A percentile compares a stretch with the other conserved stretches of the same genome.
Conservation (phyloP, 2,113 vertebrate genomes). For the Colaptes auratus region DNA sequence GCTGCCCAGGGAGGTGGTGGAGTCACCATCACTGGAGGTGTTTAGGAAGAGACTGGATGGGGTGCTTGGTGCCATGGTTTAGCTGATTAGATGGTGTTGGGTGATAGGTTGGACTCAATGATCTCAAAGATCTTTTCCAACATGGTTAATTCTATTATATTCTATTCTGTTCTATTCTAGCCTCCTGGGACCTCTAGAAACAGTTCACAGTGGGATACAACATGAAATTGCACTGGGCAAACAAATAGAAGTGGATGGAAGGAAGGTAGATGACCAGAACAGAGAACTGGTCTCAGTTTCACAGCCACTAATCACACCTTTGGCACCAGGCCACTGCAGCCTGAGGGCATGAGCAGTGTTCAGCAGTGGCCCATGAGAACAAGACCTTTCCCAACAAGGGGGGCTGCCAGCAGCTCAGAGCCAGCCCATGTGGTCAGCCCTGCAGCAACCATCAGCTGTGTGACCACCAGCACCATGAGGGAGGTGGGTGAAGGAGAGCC, state of each 20-base stretch:
- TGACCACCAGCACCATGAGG: neutral
- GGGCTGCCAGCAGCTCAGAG: neutral
- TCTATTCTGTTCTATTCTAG: too few relatives aligned
- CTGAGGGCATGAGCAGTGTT: rapidly evolving
- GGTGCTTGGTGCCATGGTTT: too few relatives aligned
- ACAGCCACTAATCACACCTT: neutral
- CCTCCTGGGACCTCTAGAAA: neutral
- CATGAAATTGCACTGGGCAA: neutral
- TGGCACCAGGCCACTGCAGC: neutral
- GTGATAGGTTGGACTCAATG: too few relatives aligned
- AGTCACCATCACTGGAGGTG: too few relatives aligned
- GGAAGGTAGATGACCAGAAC: neutral
- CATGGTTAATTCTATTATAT: too few relatives aligned
- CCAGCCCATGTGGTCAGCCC: neutral
- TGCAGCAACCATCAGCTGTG: neutral
- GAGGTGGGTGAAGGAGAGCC: neutral
- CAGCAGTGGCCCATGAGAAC: neutral
- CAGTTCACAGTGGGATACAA: neutral
- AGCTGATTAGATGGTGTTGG: too few relatives aligned
- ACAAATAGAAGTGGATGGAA: neutral
- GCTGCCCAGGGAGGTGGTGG: too few relatives aligned
- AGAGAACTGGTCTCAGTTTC: neutral
- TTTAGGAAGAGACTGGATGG: too few relatives aligned
- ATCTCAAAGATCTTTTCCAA: too few relatives aligned
- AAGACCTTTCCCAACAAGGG: neutral